These are phyloP conservation scores for Panurus biarmicus DNA, from an alignment of 2,113 vertebrate genomes.

Conservation along the genomic window DNA sequence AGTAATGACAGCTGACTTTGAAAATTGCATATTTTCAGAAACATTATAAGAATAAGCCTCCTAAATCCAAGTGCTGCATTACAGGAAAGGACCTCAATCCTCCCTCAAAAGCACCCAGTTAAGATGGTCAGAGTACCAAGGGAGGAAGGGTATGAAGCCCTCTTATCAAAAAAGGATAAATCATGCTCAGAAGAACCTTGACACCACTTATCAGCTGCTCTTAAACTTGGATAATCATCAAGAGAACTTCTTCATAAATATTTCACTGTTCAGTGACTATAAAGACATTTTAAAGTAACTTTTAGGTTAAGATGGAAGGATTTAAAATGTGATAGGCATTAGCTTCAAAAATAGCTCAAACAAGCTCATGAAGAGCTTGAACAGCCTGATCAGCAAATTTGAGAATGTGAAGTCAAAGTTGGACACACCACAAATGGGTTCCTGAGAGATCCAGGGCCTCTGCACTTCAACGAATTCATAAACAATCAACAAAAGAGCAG, in stretches of 20 bases:
- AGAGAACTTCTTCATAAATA: background rate
- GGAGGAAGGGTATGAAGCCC: background rate
- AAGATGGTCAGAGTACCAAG: background rate
- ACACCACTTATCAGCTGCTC: background rate
- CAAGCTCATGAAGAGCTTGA: background rate
- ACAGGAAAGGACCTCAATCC: background rate
- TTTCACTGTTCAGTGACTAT: background rate
- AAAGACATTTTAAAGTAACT: background rate
- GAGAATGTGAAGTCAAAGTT: slow-evolving; percentile 10
- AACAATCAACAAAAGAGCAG: background rate
- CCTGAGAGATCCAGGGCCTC: background rate
- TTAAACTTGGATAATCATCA: background rate
- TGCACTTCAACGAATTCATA: background rate
- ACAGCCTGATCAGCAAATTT: background rate
- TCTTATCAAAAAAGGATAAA: background rate
- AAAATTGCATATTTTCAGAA: background rate
- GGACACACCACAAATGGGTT: background rate
- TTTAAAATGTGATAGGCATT: background rate
- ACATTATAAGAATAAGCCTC: background rate
- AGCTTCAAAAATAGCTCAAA: background rate
- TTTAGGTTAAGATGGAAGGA: background rate
- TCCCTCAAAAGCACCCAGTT: background rate
- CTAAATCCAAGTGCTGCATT: background rate
- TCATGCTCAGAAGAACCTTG: background rate
- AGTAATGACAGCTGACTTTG: background rate